A percentile compares a stretch with the other conserved stretches of the same genome.
Conservation (phyloP, 53 echinoderm and acorn worm genomes). For the Holothuria leucospilota region DNA sequence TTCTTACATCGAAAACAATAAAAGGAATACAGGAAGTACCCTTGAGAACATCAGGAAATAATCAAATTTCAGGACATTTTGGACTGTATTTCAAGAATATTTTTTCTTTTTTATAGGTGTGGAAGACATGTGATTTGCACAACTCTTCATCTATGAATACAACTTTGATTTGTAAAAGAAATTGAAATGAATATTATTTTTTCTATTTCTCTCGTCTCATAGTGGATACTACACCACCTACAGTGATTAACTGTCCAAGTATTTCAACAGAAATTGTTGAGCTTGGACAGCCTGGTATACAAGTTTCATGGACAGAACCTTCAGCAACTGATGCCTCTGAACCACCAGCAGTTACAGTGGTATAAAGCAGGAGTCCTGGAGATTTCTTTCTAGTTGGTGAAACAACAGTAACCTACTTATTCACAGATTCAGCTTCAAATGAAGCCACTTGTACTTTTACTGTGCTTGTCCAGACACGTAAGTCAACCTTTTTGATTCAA, state of each 20-base stretch:
- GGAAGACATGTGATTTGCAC: too few relatives aligned
- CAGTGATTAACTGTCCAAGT: conserved; percentile 66
- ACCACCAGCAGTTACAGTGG: conserved; percentile 5
- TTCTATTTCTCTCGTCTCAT: not conserved
- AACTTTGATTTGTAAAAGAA: not conserved
- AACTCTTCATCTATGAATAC: not conserved
- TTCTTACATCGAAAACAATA: too few relatives aligned
- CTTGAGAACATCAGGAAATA: too few relatives aligned
- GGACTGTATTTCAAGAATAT: too few relatives aligned
- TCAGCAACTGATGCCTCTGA: conserved; percentile 69
- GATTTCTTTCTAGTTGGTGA: conserved; percentile 52
- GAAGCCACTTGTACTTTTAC: conserved; percentile 59
- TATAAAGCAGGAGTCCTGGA: conserved; percentile 44
- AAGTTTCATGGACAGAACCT: conserved; percentile 60
- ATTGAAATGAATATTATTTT: not conserved
- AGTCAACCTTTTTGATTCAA: not conserved
- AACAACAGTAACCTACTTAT: conserved; percentile 54
- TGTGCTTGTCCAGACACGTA: conserved; percentile 49
- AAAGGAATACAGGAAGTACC: too few relatives aligned
- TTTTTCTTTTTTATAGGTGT: too few relatives aligned
- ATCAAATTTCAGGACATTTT: too few relatives aligned
- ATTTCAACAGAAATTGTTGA: conserved; percentile 42
- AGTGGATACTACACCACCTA: conserved; percentile 75
- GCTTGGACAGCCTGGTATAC: conserved; percentile 20
- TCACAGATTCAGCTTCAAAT: conserved; percentile 52